Conservation (phyloP, 2,888 invertebrate genomes). For the Eupithecia abbreviata region DNA sequence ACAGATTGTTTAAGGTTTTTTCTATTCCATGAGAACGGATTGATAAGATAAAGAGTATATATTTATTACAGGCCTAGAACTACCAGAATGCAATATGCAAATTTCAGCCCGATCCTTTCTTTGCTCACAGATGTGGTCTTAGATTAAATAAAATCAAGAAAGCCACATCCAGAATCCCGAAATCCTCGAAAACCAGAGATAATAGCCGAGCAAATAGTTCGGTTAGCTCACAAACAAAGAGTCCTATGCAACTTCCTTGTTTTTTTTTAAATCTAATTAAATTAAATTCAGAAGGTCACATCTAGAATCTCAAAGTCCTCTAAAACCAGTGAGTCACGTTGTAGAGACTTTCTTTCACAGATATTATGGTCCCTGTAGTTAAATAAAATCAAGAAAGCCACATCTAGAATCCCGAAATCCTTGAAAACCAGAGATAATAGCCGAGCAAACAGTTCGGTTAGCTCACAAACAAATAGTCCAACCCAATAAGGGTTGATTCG, state of each 20-base stretch:
- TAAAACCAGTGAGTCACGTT: too few species aligned
- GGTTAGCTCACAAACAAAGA: constrained; percentile 66
- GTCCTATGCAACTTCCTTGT: constrained; percentile 46
- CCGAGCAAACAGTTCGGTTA: constrained; percentile 70
- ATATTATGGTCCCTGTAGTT: too few species aligned
- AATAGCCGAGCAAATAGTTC: constrained; percentile 74
- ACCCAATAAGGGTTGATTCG: constrained; percentile 76
- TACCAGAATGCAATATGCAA: too few species aligned
- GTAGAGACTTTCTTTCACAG: too few species aligned
- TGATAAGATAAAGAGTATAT: too few species aligned
- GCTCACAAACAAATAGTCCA: constrained; percentile 66
- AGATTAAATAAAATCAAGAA: neutral
- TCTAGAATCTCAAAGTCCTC: too few species aligned
- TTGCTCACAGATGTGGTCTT: neutral
- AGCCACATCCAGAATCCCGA: constrained; percentile 47
- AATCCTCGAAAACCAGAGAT: constrained; percentile 50
- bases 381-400: constrained; percentile 12
- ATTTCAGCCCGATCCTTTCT: neutral
- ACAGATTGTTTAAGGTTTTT: too few species aligned
- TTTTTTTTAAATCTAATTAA: too few species aligned
- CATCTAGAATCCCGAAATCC: constrained; percentile 47
- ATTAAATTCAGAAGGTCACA: too few species aligned
- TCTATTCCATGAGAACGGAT: too few species aligned
- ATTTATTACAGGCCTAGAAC: too few species aligned
- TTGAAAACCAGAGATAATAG: constrained; percentile 61